A percentile compares a stretch with the other conserved stretches of the same genome.
phyloP scores from a whole-genome alignment of 2,113 vertebrate genomes.

The Romanogobio albipinnatus region DNA sequence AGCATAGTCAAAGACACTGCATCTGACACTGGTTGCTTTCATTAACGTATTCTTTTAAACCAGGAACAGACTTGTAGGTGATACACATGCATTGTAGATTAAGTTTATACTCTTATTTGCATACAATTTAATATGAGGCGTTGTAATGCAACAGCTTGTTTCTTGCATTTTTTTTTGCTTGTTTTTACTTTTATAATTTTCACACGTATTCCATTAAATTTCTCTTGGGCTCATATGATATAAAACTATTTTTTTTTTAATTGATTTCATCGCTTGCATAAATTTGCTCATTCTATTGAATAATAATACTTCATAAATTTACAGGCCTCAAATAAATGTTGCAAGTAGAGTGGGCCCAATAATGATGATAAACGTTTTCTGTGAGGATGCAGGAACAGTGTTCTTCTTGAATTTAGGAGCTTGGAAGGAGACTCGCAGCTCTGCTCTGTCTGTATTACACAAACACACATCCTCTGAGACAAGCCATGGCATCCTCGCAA shows the following conservation, averaged over 20 bases:
- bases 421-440: not conserved
- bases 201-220: not conserved
- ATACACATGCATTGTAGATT: not conserved
- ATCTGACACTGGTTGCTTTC: not conserved
- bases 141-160: not conserved
- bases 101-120: conserved; percentile 7
- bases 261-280: not conserved
- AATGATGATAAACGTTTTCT: not conserved
- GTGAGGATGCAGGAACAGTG: not conserved
- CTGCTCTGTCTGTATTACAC: not conserved
- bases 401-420: not conserved
- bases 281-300: not conserved
- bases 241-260: not conserved
- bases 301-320: not conserved
- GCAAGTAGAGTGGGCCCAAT: not conserved
- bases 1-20: not conserved
- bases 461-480: conserved; percentile 22
- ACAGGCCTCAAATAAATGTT: not conserved
- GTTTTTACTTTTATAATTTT: not conserved
- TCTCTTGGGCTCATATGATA: not conserved
- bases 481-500: conserved; percentile 37
- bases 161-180: not conserved
- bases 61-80: not conserved
- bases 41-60: not conserved
- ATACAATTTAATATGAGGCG: conserved; percentile 9